phyloP scores from a whole-genome alignment of 37 sponge, comb jelly and placozoan genomes.

The Halichondria panicea region DNA sequence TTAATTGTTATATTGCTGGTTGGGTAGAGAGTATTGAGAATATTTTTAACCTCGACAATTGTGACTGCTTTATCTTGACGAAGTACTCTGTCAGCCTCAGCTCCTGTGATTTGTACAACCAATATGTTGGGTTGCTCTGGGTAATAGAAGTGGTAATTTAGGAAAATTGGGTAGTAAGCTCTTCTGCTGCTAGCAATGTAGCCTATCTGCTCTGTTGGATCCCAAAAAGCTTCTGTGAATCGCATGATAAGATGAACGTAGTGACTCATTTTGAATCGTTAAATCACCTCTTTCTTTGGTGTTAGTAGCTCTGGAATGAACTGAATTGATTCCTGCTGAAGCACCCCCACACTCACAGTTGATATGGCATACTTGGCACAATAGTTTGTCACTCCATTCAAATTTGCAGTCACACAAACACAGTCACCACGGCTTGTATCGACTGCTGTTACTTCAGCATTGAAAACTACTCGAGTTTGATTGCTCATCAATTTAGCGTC shows the following conservation, averaged over 20 bases:
- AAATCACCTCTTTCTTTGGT: too few species aligned
- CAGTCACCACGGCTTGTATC: slow-evolving; percentile 40
- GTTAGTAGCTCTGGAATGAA: too few species aligned
- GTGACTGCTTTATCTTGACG: slow-evolving; percentile 32
- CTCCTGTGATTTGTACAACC: slow-evolving; percentile 32
- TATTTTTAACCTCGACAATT: slow-evolving; percentile 15
- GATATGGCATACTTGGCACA: slow-evolving; percentile 41
- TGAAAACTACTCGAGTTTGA: slow-evolving; percentile 34
- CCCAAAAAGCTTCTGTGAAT: too few species aligned
- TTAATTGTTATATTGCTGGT: slow-evolving; percentile 9
- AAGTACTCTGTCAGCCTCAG: slow-evolving; percentile 19
- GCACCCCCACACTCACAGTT: slow-evolving; percentile 64
- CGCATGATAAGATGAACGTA: too few species aligned
- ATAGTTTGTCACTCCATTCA: slow-evolving; percentile 1
- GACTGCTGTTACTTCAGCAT: slow-evolving; percentile 20
- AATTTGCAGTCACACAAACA: slow-evolving; percentile 49
- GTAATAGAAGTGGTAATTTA: slow-evolving; percentile 4
- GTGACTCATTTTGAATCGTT: too few species aligned
- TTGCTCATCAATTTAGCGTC: not conserved
- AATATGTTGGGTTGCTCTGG: slow-evolving; percentile 25
- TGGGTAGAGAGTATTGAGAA: slow-evolving; percentile 47
- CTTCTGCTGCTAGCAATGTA: slow-evolving; percentile 1
- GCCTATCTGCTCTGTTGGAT: slow-evolving; percentile 14
- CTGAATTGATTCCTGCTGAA: slow-evolving; percentile 41
- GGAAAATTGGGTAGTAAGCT: slow-evolving; percentile 34